Evolutionary conservation across 1,140 invertebrate species (phyloP).

Genomic region (Ips typographus): DNA sequence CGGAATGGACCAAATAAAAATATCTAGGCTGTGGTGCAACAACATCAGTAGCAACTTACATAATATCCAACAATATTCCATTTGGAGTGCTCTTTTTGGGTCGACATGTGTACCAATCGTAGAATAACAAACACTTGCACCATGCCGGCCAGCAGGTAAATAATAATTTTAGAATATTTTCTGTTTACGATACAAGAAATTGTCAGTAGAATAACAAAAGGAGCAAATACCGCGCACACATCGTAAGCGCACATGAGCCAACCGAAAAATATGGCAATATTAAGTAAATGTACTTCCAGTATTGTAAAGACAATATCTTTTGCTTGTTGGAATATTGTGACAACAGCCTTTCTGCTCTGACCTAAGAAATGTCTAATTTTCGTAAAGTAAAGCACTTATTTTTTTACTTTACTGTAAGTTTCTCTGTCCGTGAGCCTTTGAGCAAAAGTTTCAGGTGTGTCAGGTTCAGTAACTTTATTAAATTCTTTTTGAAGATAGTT

Average conservation of each 20-base stretch:
- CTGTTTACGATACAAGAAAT: background rate
- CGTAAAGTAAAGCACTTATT: no score
- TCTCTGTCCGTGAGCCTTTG: background rate
- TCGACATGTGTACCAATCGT: constrained; percentile 14
- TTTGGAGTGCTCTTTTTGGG: background rate
- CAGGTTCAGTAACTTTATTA: constrained; percentile 2
- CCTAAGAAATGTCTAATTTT: background rate
- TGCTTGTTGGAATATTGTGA: background rate
- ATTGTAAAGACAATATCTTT: constrained; percentile 12
- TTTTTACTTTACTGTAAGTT: background rate
- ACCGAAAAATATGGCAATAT: constrained; percentile 14
- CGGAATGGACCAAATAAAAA: constrained; percentile 1
- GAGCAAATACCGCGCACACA: constrained; percentile 12
- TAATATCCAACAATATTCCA: constrained; percentile 23
- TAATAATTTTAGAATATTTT: background rate
- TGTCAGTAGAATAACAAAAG: constrained; percentile 11
- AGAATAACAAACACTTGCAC: constrained; percentile 11
- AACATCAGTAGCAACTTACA: no score
- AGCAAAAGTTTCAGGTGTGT: background rate
- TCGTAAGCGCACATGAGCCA: constrained; percentile 19
- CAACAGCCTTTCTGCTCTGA: background rate
- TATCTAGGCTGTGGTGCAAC: background rate
- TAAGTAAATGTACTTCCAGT: constrained; percentile 12
- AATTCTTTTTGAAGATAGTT: constrained; percentile 21
- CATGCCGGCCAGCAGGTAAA: constrained; percentile 2